Evolutionary conservation across 2,797 vertebrate species (phyloP).

Genomic region (Apodemus agrarius): DNA sequence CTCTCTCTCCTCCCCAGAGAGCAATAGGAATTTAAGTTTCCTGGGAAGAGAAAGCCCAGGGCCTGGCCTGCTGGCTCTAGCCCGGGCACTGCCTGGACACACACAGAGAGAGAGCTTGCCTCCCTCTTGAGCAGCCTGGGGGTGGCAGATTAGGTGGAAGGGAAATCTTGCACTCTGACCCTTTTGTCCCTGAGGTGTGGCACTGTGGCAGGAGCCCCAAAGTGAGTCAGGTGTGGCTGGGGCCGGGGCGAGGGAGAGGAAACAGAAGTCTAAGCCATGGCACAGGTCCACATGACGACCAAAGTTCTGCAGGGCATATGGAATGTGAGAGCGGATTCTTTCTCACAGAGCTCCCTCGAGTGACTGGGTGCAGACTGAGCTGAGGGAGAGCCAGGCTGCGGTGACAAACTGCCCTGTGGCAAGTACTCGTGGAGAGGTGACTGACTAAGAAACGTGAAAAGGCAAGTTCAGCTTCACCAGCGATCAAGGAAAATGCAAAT

Average conservation of each 20-base stretch:
- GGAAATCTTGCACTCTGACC: slow-evolving; percentile 5
- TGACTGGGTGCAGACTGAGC: background rate
- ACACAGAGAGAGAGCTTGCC: background rate
- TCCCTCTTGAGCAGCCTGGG: background rate
- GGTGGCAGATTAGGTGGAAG: background rate
- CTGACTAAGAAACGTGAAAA: background rate
- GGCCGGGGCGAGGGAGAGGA: background rate
- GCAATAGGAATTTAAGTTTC: slow-evolving; percentile 61
- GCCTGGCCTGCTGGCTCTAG: background rate
- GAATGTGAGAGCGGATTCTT: background rate
- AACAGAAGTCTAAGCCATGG: background rate
- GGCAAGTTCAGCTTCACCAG: background rate
- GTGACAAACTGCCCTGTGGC: background rate
- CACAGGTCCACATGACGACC: background rate
- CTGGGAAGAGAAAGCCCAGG: slow-evolving; percentile 60
- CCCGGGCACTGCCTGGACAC: slow-evolving; percentile 32
- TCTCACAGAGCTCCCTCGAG: background rate
- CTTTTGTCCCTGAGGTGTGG: slow-evolving; percentile 17
- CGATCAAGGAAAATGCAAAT: slow-evolving; percentile 6
- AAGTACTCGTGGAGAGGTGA: background rate
- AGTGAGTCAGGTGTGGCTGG: background rate
- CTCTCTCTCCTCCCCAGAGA: slow-evolving; percentile 51
- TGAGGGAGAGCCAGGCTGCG: background rate
- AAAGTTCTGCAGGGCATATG: background rate
- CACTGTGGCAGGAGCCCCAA: background rate